These are phyloP conservation scores for Caenorhabditis zanzibari DNA, from an alignment of 2,888 invertebrate genomes.

Conservation along the genomic window DNA sequence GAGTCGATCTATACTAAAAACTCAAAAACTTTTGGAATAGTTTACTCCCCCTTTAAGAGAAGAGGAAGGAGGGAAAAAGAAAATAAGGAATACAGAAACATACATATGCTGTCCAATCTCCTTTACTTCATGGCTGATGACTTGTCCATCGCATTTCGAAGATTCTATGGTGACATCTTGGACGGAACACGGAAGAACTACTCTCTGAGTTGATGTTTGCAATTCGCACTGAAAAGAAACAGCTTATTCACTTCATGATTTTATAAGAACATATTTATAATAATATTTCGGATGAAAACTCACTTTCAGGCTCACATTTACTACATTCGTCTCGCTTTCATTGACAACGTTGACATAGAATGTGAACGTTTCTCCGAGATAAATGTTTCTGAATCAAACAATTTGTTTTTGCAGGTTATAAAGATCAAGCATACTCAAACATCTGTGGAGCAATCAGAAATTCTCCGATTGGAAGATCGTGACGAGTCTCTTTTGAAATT, in stretches of 20 bases:
- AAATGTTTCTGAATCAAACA: slow-evolving; percentile 89
- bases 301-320: slow-evolving; percentile 91
- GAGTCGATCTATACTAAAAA: no score
- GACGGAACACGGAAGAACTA: slow-evolving; percentile 87
- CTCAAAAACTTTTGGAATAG: no score
- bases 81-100: slow-evolving; percentile 78
- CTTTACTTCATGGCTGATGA: slow-evolving; percentile 99
- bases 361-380: slow-evolving; percentile 97
- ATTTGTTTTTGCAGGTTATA: not conserved
- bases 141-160: slow-evolving; percentile 93
- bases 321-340: slow-evolving; percentile 91
- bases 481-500: slow-evolving; percentile 68
- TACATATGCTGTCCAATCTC: slow-evolving; percentile 98
- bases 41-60: no score
- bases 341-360: slow-evolving; percentile 98
- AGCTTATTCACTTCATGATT: not conserved
- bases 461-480: slow-evolving; percentile 88
- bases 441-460: slow-evolving; percentile 95
- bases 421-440: slow-evolving; percentile 88
- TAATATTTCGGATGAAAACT: not conserved
- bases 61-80: no score
- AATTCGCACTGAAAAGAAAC: slow-evolving; percentile 89
- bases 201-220: slow-evolving; percentile 93
- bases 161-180: slow-evolving; percentile 86
- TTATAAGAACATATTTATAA: no score